These are phyloP conservation scores for Bombus superbus DNA, from an alignment of 1,140 invertebrate genomes.

Conservation along the genomic window DNA sequence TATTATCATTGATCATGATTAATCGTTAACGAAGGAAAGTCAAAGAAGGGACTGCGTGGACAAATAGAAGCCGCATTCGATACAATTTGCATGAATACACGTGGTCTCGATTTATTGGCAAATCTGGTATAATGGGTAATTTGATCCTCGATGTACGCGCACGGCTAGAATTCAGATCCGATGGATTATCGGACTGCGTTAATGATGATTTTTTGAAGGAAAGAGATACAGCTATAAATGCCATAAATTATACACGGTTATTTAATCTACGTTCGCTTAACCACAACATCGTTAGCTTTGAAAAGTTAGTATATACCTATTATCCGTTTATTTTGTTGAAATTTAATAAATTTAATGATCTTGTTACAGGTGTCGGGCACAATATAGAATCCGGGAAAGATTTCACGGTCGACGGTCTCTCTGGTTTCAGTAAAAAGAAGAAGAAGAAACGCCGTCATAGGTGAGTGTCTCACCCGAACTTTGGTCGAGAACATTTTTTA, in stretches of 20 bases:
- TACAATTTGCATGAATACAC: slow-evolving; percentile 21
- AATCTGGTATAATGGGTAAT: slow-evolving; percentile 74
- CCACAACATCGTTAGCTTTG: not conserved
- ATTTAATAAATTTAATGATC: slow-evolving; percentile 10
- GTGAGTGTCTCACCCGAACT: slow-evolving; percentile 85
- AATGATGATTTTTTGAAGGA: slow-evolving; percentile 42
- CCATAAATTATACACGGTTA: not conserved
- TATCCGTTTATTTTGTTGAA: not conserved
- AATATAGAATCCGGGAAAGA: slow-evolving; percentile 87
- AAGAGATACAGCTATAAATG: not conserved
- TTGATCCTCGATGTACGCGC: slow-evolving; percentile 68
- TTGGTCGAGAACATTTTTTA: not conserved
- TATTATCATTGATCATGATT: too few relatives aligned
- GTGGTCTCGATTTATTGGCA: slow-evolving; percentile 58
- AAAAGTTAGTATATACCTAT: too few relatives aligned
- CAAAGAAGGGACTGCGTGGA: not conserved
- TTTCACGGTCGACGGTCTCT: slow-evolving; percentile 89
- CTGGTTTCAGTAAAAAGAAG: slow-evolving; percentile 92
- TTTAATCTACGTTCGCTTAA: not conserved
- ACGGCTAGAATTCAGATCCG: slow-evolving; percentile 40
- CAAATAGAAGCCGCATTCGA: not conserved
- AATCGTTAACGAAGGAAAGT: slow-evolving; percentile 10
- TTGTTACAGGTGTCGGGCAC: slow-evolving; percentile 82
- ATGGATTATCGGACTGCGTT: slow-evolving; percentile 40
- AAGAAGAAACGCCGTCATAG: slow-evolving; percentile 96